These are phyloP conservation scores for Epinotia demarniana DNA, from an alignment of 2,888 invertebrate species.

Conservation along the genomic window DNA sequence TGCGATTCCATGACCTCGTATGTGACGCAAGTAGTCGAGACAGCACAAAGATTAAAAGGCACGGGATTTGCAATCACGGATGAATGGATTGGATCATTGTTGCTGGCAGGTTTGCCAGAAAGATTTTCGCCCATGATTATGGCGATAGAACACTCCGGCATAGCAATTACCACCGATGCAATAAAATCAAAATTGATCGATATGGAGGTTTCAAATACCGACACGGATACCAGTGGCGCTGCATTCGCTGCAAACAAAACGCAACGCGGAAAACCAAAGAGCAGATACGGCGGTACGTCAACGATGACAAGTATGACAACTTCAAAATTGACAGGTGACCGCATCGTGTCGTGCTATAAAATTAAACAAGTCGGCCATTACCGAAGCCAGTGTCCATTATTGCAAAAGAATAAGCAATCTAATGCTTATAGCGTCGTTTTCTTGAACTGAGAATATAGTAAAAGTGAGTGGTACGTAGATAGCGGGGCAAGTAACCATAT, in stretches of 20 bases:
- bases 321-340: conserved; percentile 46
- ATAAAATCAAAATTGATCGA: conserved; percentile 50
- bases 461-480: conserved; percentile 50
- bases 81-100: conserved; percentile 46
- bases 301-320: conserved; percentile 46
- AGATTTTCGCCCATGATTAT: conserved; percentile 39
- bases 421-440: conserved; percentile 52
- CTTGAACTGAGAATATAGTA: conserved; percentile 49
- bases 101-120: conserved; percentile 39
- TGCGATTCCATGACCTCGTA: conserved; percentile 26
- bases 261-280: conserved; percentile 41
- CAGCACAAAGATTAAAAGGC: conserved; percentile 39
- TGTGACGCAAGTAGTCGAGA: conserved; percentile 46
- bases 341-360: conserved; percentile 45
- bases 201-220: conserved; percentile 44
- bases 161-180: conserved; percentile 47
- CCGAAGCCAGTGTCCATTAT: conserved; percentile 48
- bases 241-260: conserved; percentile 46
- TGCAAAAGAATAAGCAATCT: conserved; percentile 43
- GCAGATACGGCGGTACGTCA: conserved; percentile 13
- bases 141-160: conserved; percentile 37
- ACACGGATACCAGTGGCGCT: conserved; percentile 39
- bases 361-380: conserved; percentile 51
- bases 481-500: conserved; percentile 52
- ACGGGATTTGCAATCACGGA: conserved; percentile 47